Conservation (phyloP, 2,888 invertebrate genomes). For the Drosophila subsilvestris region DNA sequence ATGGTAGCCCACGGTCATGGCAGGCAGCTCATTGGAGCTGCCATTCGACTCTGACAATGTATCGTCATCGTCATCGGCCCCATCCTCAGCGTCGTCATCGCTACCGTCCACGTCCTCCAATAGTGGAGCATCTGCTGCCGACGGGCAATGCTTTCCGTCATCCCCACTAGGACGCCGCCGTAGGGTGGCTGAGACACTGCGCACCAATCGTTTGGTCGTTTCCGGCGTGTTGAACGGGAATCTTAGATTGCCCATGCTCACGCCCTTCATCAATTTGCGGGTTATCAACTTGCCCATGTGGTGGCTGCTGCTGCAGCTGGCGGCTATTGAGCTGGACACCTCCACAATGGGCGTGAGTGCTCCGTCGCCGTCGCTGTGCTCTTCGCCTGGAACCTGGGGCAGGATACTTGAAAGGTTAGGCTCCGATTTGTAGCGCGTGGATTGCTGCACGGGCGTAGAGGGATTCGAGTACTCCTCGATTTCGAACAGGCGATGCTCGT, state of each 20-base stretch:
- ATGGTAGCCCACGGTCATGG: conserved; percentile 57
- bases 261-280: conserved; percentile 82
- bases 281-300: conserved; percentile 69
- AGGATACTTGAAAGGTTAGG: conserved; percentile 80
- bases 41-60: conserved; percentile 59
- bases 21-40: conserved; percentile 67
- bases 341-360: conserved; percentile 55
- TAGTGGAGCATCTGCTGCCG: conserved; percentile 51
- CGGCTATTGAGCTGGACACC: conserved; percentile 42
- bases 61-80: conserved; percentile 46
- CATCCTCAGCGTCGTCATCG: conserved; percentile 61
- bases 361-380: conserved; percentile 27
- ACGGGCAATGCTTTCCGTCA: conserved; percentile 55
- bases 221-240: conserved; percentile 81
- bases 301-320: conserved; percentile 23
- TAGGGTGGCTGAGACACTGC: conserved; percentile 73
- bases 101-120: conserved; percentile 63
- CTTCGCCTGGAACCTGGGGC: conserved; percentile 40
- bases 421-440: conserved; percentile 82
- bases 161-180: conserved; percentile 69
- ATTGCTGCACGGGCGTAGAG: conserved; percentile 71
- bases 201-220: conserved; percentile 74
- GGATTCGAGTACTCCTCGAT: conserved; percentile 71
- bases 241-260: conserved; percentile 83
- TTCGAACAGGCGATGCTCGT: conserved; percentile 67